phyloP scores from a whole-genome alignment of 2,888 invertebrate genomes.

The Spilosoma lubricipeda region DNA sequence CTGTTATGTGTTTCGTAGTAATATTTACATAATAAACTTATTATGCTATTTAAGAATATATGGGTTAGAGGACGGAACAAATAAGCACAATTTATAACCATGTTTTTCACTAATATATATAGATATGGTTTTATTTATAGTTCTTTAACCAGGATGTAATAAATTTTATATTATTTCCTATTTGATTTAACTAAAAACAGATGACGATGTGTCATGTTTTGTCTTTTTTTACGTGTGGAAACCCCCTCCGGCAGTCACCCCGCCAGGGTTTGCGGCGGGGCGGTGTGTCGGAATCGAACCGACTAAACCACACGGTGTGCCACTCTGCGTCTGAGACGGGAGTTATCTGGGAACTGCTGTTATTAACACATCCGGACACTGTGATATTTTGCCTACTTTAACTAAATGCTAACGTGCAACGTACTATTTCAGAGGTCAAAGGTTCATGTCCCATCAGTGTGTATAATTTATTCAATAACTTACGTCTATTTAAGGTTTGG shows the following conservation, averaged over 20 bases:
- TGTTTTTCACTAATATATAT: constrained; percentile 16
- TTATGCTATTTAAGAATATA: constrained; percentile 1
- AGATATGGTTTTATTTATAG: constrained; percentile 10
- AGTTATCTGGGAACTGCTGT: too few species aligned
- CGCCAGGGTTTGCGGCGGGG: too few species aligned
- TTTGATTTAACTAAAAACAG: not conserved
- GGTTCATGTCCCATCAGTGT: constrained; percentile 42
- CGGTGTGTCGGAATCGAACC: too few species aligned
- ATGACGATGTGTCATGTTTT: constrained; percentile 3
- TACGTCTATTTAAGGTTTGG: constrained; percentile 28
- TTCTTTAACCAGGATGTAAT: not conserved
- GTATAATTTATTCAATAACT: constrained; percentile 41
- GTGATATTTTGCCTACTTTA: constrained; percentile 30
- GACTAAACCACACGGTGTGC: too few species aligned
- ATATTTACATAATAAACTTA: constrained; percentile 21
- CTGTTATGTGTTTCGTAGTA: not conserved
- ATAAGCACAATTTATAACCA: constrained; percentile 21
- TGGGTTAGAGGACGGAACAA: constrained; percentile 14
- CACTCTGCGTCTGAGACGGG: too few species aligned
- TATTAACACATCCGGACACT: too few species aligned
- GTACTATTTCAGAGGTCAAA: constrained; percentile 35
- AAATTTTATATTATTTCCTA: constrained; percentile 1
- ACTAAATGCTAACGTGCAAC: constrained; percentile 46
- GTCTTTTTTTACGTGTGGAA: too few species aligned
- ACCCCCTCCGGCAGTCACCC: too few species aligned